phyloP scores from a whole-genome alignment of 1,140 invertebrate species.

The Macrosteles quadrilineatus region DNA sequence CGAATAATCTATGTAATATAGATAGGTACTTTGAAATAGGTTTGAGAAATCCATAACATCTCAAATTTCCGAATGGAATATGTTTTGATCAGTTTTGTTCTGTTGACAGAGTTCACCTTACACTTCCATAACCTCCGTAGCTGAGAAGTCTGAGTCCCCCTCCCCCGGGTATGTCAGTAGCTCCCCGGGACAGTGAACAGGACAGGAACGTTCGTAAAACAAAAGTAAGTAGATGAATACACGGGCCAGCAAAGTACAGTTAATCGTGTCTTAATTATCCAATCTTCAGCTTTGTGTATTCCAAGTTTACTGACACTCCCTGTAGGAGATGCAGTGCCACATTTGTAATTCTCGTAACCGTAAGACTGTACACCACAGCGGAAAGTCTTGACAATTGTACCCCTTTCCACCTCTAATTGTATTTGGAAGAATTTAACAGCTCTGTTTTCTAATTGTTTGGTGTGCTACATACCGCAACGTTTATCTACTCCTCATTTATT shows the following conservation, averaged over 20 bases:
- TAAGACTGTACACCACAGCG: not conserved
- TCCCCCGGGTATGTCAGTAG: slow-evolving; percentile 58
- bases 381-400: not conserved
- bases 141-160: slow-evolving; percentile 56
- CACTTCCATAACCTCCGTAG: slow-evolving; percentile 55
- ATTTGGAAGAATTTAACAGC: no score
- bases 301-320: not conserved
- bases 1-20: no score
- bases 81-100: no score
- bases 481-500: no score
- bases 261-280: not conserved
- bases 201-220: not conserved
- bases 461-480: no score
- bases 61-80: no score
- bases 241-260: not conserved
- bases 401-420: no score
- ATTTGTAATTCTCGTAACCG: not conserved
- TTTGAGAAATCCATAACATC: no score
- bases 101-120: slow-evolving; percentile 43
- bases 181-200: slow-evolving; percentile 51
- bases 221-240: not conserved
- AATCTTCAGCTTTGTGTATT: not conserved
- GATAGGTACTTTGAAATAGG: no score
- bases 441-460: no score
- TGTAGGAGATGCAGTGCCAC: not conserved